A percentile compares a stretch with the other conserved stretches of the same genome.
These are phyloP conservation scores for Lethrus apterus DNA, from an alignment of 1,140 invertebrate genomes.

Conservation along the genomic window DNA sequence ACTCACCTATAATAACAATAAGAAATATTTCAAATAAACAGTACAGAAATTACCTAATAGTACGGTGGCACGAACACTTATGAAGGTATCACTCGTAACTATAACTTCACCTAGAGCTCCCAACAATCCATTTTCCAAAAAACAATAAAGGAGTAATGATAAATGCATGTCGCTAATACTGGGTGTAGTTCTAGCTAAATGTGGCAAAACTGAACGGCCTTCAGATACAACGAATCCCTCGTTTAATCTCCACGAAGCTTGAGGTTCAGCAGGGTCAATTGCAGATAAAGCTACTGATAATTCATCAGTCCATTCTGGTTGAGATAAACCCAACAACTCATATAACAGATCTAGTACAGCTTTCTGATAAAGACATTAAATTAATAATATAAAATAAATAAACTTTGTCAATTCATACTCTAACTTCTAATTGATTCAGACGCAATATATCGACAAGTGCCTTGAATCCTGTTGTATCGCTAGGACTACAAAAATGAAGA, in stretches of 20 bases:
- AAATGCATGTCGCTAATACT: constrained; percentile 88
- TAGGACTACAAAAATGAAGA: constrained; percentile 74
- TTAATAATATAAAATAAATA: constrained; percentile 10
- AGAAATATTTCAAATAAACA: too few relatives aligned
- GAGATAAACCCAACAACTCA: constrained; percentile 75
- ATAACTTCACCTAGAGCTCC: constrained; percentile 88
- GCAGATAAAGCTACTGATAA: constrained; percentile 78
- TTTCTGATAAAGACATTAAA: constrained; percentile 54
- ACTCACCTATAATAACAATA: constrained; percentile 53
- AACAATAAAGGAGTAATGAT: constrained; percentile 79
- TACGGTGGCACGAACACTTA: constrained; percentile 85
- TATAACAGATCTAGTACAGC: constrained; percentile 85
- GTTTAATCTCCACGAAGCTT: constrained; percentile 77
- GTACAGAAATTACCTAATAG: constrained; percentile 71
- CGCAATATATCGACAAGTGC: constrained; percentile 83
- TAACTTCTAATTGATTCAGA: constrained; percentile 78
- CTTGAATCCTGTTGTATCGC: constrained; percentile 62
- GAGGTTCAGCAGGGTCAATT: constrained; percentile 72
- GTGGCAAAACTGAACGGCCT: constrained; percentile 73
- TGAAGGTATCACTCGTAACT: constrained; percentile 76
- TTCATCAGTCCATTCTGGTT: constrained; percentile 88
- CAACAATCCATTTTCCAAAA: constrained; percentile 78
- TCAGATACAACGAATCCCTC: constrained; percentile 91
- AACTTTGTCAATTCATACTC: constrained; percentile 51
- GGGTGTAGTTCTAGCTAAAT: constrained; percentile 71